Conservation (phyloP, 2,113 vertebrate genomes). For the Dasyprocta punctata region DNA sequence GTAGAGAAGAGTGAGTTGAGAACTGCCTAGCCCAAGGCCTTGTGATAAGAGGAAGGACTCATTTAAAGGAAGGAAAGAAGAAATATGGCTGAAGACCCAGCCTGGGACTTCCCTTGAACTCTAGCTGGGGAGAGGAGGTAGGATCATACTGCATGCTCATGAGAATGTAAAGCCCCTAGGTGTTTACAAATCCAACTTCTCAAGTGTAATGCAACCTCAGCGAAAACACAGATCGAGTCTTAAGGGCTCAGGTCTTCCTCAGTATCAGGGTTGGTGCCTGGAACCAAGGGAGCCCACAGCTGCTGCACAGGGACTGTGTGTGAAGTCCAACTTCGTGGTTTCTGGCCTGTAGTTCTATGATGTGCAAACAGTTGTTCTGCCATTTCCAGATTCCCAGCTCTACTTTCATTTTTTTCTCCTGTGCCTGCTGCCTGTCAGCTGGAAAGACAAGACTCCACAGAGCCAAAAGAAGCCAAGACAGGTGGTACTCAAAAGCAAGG, state of each 20-base stretch:
- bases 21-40: accelerated
- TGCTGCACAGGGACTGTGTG: not conserved
- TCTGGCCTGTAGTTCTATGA: not conserved
- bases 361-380: not conserved
- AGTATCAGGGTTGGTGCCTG: too few relatives aligned
- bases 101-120: not conserved
- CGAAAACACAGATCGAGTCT: not conserved
- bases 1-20: not conserved
- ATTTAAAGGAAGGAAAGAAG: not conserved
- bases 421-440: slow-evolving; percentile 58
- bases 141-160: accelerated
- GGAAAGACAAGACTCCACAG: not conserved
- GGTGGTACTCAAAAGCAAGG: not conserved
- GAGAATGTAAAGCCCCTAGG: not conserved
- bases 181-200: not conserved
- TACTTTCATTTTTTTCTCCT: not conserved
- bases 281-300: not conserved
- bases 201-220: not conserved
- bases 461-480: not conserved
- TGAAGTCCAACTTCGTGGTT: not conserved
- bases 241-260: not conserved
- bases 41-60: not conserved
- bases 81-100: not conserved
- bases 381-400: not conserved
- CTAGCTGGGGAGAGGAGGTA: accelerated